These are phyloP conservation scores for Salticus scenicus DNA, from an alignment of 2,888 invertebrate species.

Conservation along the genomic window DNA sequence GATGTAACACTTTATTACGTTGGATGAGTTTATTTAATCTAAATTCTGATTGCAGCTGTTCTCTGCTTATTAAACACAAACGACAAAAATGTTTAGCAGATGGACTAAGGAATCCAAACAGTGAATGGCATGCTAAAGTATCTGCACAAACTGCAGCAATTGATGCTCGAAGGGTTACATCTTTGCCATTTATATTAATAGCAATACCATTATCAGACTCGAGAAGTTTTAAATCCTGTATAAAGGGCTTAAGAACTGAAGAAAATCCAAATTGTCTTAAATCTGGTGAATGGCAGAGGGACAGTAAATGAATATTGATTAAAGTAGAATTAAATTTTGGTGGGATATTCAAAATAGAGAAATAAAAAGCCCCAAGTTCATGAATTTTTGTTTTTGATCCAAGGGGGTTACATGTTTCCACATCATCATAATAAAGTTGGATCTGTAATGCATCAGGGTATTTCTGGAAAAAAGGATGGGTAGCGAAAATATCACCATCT, in stretches of 20 bases:
- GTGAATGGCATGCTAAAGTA: neutral
- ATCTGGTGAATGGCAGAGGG: neutral
- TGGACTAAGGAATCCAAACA: neutral
- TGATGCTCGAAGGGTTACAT: neutral
- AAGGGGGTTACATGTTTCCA: neutral
- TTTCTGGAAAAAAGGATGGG: neutral
- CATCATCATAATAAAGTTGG: conserved; percentile 2
- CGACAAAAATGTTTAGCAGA: conserved; percentile 4
- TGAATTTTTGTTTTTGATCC: conserved; percentile 2
- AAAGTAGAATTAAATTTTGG: conserved; percentile 7
- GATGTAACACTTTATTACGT: neutral
- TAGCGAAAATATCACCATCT: neutral
- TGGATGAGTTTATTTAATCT: neutral
- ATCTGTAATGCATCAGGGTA: neutral
- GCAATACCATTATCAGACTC: neutral
- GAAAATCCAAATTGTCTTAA: neutral
- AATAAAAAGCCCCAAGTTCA: conserved; percentile 6
- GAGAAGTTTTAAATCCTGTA: neutral
- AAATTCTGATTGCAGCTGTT: neutral
- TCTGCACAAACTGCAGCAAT: neutral
- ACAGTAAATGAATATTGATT: neutral
- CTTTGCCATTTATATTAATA: neutral
- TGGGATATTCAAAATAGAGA: neutral
- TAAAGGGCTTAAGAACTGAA: neutral
- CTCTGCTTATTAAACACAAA: neutral